Base-by-base conservation (phyloP, 2,888 invertebrate genomes). In the Polia nebulosa region DNA sequence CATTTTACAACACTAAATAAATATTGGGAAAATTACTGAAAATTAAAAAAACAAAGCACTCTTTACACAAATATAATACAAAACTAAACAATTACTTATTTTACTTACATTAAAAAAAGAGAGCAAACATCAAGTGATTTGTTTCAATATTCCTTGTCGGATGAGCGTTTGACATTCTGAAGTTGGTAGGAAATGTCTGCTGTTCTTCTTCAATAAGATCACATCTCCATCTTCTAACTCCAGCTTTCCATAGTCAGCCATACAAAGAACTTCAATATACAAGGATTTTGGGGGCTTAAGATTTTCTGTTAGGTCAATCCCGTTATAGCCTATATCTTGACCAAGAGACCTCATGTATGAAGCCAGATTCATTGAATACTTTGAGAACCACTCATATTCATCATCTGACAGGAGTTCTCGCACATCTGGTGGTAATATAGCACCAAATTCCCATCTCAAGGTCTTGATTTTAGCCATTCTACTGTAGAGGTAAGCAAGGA, bases 381-480 rank as follows among this genome's bases (percentile, higher is more conserved):
- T 97, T 61, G 97, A 97, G 88, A 99, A 99, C 98, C 99, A 99
- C 68, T 97, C 96, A 36, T 97, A 96, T 95, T 99, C 99, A 0
- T 97, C 96, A 86, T 97, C 97, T 59, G 98, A 97, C 45, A 99
- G 93, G 72, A 98, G 97, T 63, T 96, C 96, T 89, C 98, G 97
- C 0, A 99, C 97, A 89, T 99, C 99, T 0, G 97, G 91, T 0
- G 99, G 99, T 63, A 99, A 92, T 55, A 99, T 97, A 44, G 99
- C 98, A 1, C 99, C 99, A 90, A 99, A 98, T 87, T 99, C 98
- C 99, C 99, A 99, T 55, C 99, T 96, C 91, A 99, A 96, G n/a
- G 98, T 97, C 83, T 98, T 97, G 27, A 99, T 97, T 86, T 97
- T 97, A 80, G 96, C 96, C 90, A 99, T 95, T 78, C 99, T 96